These are phyloP conservation scores for Aphelenchoides bicaudatus DNA, from an alignment of 2,888 invertebrate genomes.

Conservation along the genomic window DNA sequence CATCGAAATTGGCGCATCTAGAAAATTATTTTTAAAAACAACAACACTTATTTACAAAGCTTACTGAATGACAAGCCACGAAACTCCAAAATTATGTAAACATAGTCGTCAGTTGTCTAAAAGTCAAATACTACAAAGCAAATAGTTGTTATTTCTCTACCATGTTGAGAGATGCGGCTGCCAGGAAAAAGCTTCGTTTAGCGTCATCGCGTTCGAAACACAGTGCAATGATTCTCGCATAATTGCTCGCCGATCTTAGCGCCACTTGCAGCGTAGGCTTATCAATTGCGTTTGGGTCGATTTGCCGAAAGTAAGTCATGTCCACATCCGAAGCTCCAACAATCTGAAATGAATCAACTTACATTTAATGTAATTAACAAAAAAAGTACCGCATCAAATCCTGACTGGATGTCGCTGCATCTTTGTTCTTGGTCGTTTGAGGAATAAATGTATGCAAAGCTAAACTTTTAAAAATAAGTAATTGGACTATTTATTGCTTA, in stretches of 20 bases:
- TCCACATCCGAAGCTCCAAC: slow-evolving; percentile 1
- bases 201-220: slow-evolving; percentile 19
- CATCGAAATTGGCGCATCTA: slow-evolving; percentile 11
- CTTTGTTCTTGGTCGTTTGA: slow-evolving; percentile 21
- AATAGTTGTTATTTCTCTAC: too few relatives aligned
- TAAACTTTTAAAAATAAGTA: too few relatives aligned
- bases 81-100: slow-evolving; percentile 17
- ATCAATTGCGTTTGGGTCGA: not conserved
- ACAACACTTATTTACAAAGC: not conserved
- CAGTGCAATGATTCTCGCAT: slow-evolving; percentile 13
- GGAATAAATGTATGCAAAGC: slow-evolving; percentile 25
- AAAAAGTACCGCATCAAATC: slow-evolving; percentile 26
- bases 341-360: too few relatives aligned
- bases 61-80: slow-evolving; percentile 16
- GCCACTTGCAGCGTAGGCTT: slow-evolving; percentile 1
- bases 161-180: slow-evolving; percentile 13
- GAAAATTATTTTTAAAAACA: not conserved
- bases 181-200: slow-evolving; percentile 22
- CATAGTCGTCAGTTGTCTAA: slow-evolving; percentile 5
- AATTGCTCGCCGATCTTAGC: slow-evolving; percentile 5
- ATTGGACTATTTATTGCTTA: not conserved
- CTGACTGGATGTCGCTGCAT: slow-evolving; percentile 19
- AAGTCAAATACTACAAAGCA: too few relatives aligned
- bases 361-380: too few relatives aligned
- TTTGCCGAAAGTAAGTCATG: slow-evolving; percentile 12